Evolutionary conservation across 2,797 vertebrate genomes (phyloP).

Genomic region (Acipenser transmontanus): DNA sequence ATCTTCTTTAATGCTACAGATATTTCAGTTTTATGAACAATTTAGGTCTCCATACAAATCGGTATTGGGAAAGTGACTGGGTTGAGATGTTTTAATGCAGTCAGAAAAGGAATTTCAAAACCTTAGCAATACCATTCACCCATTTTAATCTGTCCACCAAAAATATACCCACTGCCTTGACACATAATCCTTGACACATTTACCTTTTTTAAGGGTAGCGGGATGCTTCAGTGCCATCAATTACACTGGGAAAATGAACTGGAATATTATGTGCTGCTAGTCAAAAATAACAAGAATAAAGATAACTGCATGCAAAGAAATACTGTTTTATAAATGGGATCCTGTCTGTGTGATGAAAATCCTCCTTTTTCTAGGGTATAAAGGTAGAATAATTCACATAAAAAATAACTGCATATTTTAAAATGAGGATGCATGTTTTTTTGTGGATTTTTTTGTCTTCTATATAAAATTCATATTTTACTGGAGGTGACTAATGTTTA

Average conservation of each 20-base stretch:
- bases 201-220: constrained; percentile 68
- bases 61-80: too few species aligned
- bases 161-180: constrained; percentile 21
- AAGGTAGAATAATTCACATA: constrained; percentile 51
- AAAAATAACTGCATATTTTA: constrained; percentile 56
- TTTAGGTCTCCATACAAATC: too few species aligned
- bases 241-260: constrained; percentile 65
- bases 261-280: constrained; percentile 64
- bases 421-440: constrained; percentile 19
- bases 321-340: constrained; percentile 81
- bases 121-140: too few species aligned
- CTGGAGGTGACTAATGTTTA: constrained; percentile 6
- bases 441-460: background rate
- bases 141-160: too few species aligned
- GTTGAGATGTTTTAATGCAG: too few species aligned
- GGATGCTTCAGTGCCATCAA: constrained; percentile 66
- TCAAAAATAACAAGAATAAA: constrained; percentile 77
- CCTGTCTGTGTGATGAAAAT: constrained; percentile 70
- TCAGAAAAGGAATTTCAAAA: too few species aligned
- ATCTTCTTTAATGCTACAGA: too few species aligned
- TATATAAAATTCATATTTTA: background rate
- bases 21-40: too few species aligned
- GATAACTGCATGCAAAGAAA: constrained; percentile 73
- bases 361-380: constrained; percentile 54
- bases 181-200: constrained; percentile 78